Evolutionary conservation across 2,113 vertebrate genomes (phyloP).

Genomic region (Danionella cerebrum): DNA sequence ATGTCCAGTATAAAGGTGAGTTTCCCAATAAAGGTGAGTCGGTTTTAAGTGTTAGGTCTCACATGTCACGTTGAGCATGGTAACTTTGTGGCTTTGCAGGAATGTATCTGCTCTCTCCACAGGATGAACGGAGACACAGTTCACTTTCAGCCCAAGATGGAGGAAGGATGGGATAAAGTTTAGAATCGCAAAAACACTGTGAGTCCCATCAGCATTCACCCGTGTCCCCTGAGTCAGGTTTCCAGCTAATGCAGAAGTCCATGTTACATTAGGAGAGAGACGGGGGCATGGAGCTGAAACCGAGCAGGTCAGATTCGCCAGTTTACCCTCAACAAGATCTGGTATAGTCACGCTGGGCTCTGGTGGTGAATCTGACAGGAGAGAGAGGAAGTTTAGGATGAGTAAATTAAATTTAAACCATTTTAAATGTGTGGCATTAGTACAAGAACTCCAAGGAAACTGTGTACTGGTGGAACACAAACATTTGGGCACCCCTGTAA

Average conservation of each 20-base stretch:
- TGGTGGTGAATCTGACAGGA: background rate
- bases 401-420: too few species aligned
- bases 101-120: background rate
- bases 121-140: constrained; percentile 5
- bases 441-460: too few species aligned
- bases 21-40: background rate
- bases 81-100: background rate
- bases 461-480: too few species aligned
- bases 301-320: constrained; percentile 10
- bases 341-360: background rate
- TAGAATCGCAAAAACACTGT: background rate
- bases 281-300: constrained; percentile 12
- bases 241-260: background rate
- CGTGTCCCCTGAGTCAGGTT: background rate
- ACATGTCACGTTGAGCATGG: constrained; percentile 15
- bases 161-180: background rate
- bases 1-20: background rate
- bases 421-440: too few species aligned
- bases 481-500: too few species aligned
- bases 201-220: background rate
- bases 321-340: background rate
- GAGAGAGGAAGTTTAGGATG: background rate
- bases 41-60: background rate
- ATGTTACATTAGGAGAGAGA: constrained; percentile 11
- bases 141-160: constrained; percentile 10